These are phyloP conservation scores for Drosophila mettleri DNA, from an alignment of 2,888 invertebrate species.

Conservation along the genomic window DNA sequence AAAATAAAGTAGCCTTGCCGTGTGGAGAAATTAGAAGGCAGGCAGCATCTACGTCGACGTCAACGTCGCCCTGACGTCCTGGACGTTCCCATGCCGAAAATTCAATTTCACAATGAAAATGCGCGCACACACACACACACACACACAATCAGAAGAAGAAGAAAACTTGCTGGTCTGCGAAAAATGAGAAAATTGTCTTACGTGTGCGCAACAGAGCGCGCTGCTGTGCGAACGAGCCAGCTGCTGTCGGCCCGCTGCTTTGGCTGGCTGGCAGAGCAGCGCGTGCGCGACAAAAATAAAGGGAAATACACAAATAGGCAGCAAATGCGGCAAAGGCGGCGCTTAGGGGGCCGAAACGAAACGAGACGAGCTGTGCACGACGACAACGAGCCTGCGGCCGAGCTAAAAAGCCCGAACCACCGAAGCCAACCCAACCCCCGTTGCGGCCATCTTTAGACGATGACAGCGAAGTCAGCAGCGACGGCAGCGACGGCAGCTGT, in stretches of 20 bases:
- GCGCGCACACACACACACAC: slow-evolving; percentile 39
- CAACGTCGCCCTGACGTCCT: slow-evolving; percentile 41
- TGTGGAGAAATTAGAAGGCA: slow-evolving; percentile 69
- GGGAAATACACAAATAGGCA: slow-evolving; percentile 62
- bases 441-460: slow-evolving; percentile 71
- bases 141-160: slow-evolving; percentile 19
- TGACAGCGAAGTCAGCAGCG: slow-evolving; percentile 14
- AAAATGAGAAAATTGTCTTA: slow-evolving; percentile 83
- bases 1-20: slow-evolving; percentile 82
- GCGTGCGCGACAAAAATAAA: slow-evolving; percentile 72
- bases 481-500: slow-evolving; percentile 20
- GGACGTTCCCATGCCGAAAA: slow-evolving; percentile 77
- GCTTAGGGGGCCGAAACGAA: slow-evolving; percentile 67
- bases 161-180: slow-evolving; percentile 67
- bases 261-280: slow-evolving; percentile 72
- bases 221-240: slow-evolving; percentile 18
- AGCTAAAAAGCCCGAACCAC: slow-evolving; percentile 27
- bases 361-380: slow-evolving; percentile 13
- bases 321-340: slow-evolving; percentile 80
- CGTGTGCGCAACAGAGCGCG: slow-evolving; percentile 24
- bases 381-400: slow-evolving; percentile 27
- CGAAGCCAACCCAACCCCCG: slow-evolving; percentile 54
- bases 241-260: slow-evolving; percentile 52
- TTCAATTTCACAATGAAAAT: slow-evolving; percentile 82
- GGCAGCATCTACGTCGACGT: slow-evolving; percentile 21